Base-by-base conservation (phyloP, 2,888 invertebrate species). In the Drosophila barbarae region DNA sequence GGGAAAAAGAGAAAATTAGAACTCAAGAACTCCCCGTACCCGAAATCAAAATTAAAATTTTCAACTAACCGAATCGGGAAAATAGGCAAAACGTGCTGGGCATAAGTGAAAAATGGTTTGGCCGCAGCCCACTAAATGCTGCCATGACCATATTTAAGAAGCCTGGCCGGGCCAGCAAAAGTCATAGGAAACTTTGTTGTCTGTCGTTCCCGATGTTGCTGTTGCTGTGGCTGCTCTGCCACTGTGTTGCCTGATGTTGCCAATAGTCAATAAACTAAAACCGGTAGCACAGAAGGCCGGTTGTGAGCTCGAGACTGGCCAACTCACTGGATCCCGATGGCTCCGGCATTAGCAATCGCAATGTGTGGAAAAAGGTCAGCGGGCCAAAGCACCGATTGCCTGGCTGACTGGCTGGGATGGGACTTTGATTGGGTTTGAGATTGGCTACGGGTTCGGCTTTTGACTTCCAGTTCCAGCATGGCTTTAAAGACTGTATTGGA, bases 71-170 rank as follows among this genome's bases (percentile, higher is more conserved):
- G 74, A 84, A 76, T 68, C 54, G 74, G 73, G 83, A 84, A 80
- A 84, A 80, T 84, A 70, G 85, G 79, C 68, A 64, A 79, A 71
- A 84, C 79, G 79, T 80, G 79, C 74, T 71, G 44, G 46, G 79
- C 83, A 80, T 80, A 82, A 84, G 83, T 82, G 79, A 80, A 84
- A 84, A 80, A 78, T 78, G 66, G 81, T 78, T 61, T 76, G 68
- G 69, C 50, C 76, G 76, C 68, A 66, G 78, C 71, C 74, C 69
- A 72, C 76, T 53, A 76, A 71, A 79, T 73, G 80, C 69, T 67
- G 63, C 68, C 69, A 67, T 65, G 69, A 28, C 79, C 79, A 80
- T 82, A 84, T 84, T 69, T 66, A 71, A 58, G 47, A 69, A 69
- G 44, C 46, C 49, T 26, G 59, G 38, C 35, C 47, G 30, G 66